Conservation (phyloP, 92 coral and sea anemone species). For the Micromussa lordhowensis region DNA sequence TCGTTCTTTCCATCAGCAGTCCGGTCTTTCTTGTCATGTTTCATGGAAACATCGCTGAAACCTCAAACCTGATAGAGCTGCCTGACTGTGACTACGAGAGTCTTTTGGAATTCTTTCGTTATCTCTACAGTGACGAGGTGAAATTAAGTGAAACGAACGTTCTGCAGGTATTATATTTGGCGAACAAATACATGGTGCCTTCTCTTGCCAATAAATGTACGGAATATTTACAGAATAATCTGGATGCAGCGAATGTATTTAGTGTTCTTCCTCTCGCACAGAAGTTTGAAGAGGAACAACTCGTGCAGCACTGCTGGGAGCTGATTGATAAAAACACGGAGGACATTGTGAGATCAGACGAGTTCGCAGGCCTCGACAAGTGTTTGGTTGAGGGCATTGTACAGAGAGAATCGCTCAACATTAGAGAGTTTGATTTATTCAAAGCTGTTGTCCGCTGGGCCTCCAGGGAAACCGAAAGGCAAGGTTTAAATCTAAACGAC, state of each 20-base stretch:
- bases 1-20: conserved; percentile 45
- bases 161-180: conserved; percentile 34
- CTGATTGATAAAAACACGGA: conserved; percentile 27
- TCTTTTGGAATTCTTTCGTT: conserved; percentile 44
- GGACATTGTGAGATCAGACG: conserved; percentile 23
- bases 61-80: conserved; percentile 23
- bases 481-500: background rate
- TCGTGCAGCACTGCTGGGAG: conserved; percentile 39
- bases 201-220: conserved; percentile 38
- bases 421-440: conserved; percentile 28
- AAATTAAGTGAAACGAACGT: conserved; percentile 28
- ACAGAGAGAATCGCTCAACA: conserved; percentile 28
- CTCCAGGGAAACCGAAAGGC: conserved; percentile 14
- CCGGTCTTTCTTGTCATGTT: conserved; percentile 49
- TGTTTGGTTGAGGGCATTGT: conserved; percentile 33
- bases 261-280: conserved; percentile 31
- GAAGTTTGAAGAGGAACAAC: conserved; percentile 2
- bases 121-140: conserved; percentile 41
- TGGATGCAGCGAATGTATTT: conserved; percentile 41
- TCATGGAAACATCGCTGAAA: conserved; percentile 36
- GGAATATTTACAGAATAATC: background rate
- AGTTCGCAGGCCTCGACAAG: conserved; percentile 21
- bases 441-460: conserved; percentile 54
- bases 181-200: conserved; percentile 53
- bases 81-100: conserved; percentile 44